Conservation (phyloP, 2,113 vertebrate species). For the Herpailurus yagouaroundi region DNA sequence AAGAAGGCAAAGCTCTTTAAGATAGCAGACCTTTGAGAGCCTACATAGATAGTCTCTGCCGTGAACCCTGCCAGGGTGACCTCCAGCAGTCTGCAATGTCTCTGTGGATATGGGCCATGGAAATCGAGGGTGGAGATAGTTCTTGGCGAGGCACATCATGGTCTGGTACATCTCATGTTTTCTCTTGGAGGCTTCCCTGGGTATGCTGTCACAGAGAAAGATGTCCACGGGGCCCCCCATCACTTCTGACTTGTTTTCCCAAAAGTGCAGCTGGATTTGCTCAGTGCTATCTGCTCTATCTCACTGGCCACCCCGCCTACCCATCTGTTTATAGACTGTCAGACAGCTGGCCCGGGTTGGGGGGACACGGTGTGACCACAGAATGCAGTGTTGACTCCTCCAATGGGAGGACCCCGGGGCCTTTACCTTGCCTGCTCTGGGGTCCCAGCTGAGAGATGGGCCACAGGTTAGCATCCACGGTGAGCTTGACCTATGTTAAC, state of each 20-base stretch:
- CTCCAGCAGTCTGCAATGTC: background rate
- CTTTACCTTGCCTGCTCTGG: background rate
- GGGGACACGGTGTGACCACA: slow-evolving; percentile 72
- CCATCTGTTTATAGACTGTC: slow-evolving; percentile 71
- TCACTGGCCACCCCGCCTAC: slow-evolving; percentile 64
- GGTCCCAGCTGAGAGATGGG: background rate
- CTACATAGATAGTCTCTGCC: rapidly evolving
- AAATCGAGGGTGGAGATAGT: slow-evolving; percentile 58
- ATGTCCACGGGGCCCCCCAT: background rate
- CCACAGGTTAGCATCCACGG: background rate
- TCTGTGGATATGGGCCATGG: background rate
- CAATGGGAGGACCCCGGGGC: background rate
- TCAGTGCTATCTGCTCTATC: slow-evolving; percentile 72
- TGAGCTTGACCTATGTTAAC: background rate
- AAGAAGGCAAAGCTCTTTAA: background rate
- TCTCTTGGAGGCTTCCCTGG: slow-evolving; percentile 46
- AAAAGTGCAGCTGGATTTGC: slow-evolving; percentile 62
- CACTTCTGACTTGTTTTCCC: slow-evolving; percentile 69
- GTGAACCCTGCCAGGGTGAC: slow-evolving; percentile 1
- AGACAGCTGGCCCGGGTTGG: slow-evolving; percentile 67
- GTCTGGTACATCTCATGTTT: slow-evolving; percentile 61
- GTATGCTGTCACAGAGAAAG: slow-evolving; percentile 33
- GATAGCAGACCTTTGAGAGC: background rate
- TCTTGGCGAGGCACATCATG: background rate
- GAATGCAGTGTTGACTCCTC: background rate